A percentile compares a stretch with the other conserved stretches of the same genome.
Evolutionary conservation across 2,888 invertebrate genomes (phyloP).

Genomic region (Drosophila stalkeri): DNA sequence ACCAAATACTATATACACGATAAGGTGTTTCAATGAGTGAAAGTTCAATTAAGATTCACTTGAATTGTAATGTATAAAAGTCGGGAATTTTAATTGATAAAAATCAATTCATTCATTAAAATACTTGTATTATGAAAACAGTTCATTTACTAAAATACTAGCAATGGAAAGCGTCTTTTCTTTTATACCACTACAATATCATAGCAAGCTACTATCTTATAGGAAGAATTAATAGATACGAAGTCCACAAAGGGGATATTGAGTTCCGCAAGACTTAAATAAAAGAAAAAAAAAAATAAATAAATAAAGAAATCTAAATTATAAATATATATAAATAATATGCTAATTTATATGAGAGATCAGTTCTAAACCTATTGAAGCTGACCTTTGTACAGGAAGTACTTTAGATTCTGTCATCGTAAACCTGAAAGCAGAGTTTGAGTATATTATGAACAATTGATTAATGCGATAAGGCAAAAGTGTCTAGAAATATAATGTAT

Average conservation of each 20-base stretch:
- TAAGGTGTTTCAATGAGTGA: neutral
- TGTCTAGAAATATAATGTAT: neutral
- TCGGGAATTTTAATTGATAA: neutral
- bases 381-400: neutral
- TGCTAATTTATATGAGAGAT: too few relatives aligned
- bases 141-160: too few relatives aligned
- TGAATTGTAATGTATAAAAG: neutral
- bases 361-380: neutral
- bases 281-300: too few relatives aligned
- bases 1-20: too few relatives aligned
- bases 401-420: neutral
- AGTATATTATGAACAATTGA: conserved; percentile 5
- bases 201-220: too few relatives aligned
- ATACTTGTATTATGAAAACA: too few relatives aligned
- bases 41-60: neutral
- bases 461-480: conserved; percentile 20
- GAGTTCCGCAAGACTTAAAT: too few relatives aligned
- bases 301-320: too few relatives aligned
- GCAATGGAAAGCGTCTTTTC: neutral
- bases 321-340: too few relatives aligned
- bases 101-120: neutral
- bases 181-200: neutral
- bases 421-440: conserved; percentile 1
- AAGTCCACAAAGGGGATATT: too few relatives aligned
- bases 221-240: too few relatives aligned